A percentile compares a stretch with the other conserved stretches of the same genome.
These are phyloP conservation scores for Takifugu ocellatus DNA, from an alignment of 2,797 vertebrate species.

Conservation along the genomic window DNA sequence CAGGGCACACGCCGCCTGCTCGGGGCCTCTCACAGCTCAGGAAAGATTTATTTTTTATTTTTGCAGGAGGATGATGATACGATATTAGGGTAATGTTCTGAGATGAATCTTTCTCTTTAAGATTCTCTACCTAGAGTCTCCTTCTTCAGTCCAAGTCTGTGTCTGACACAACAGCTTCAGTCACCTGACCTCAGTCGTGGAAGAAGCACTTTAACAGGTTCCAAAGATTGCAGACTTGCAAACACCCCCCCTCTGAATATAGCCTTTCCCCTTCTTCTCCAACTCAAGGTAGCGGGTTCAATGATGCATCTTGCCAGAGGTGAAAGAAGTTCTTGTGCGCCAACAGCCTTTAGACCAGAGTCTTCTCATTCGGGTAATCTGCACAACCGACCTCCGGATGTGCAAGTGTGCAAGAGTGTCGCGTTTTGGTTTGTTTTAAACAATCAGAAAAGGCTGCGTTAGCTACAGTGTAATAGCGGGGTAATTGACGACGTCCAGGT, in stretches of 20 bases:
- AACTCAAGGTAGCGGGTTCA: slow-evolving; percentile 21
- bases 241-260: too few species aligned
- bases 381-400: neutral
- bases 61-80: neutral
- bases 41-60: neutral
- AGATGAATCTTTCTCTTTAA: too few species aligned
- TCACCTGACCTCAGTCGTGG: slow-evolving; percentile 24
- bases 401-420: too few species aligned
- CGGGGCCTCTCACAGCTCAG: neutral
- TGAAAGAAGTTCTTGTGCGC: too few species aligned
- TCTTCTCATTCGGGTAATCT: slow-evolving; percentile 1
- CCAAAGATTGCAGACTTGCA: too few species aligned
- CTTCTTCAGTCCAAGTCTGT: too few species aligned
- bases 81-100: too few species aligned
- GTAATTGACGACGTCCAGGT: slow-evolving; percentile 20
- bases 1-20: neutral
- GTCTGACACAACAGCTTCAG: slow-evolving; percentile 8
- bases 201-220: neutral
- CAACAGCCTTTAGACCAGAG: neutral
- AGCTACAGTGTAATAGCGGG: neutral
- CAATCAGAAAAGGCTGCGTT: slow-evolving; percentile 1
- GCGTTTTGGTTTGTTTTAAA: neutral
- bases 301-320: slow-evolving; percentile 26
- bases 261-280: neutral
- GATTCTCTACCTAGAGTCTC: neutral